Conservation (phyloP, 2,797 vertebrate genomes). For the Enteromius radiatus region DNA sequence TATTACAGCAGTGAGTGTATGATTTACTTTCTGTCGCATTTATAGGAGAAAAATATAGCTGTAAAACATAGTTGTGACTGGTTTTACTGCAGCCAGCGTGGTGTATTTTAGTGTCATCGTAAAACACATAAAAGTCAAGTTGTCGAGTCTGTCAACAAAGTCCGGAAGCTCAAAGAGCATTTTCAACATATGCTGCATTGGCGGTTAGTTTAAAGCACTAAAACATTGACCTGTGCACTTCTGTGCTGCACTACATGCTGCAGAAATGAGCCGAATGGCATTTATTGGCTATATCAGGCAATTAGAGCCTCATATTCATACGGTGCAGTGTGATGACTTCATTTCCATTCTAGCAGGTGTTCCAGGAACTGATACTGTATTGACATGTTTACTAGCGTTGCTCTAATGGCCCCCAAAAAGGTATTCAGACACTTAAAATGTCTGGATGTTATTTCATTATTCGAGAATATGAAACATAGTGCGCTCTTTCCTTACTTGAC, state of each 20-base stretch:
- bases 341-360: constrained; percentile 37
- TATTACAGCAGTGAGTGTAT: not conserved
- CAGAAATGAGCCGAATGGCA: not conserved
- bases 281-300: constrained; percentile 19
- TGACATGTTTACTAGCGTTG: constrained; percentile 43
- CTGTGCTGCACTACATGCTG: not conserved
- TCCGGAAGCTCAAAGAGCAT: not conserved
- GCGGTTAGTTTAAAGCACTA: not conserved
- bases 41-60: not conserved
- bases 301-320: constrained; percentile 16
- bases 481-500: not conserved
- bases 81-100: not conserved
- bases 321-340: constrained; percentile 34
- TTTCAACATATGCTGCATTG: not conserved
- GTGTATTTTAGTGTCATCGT: constrained; percentile 16
- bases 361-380: constrained; percentile 49
- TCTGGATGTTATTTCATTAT: not conserved
- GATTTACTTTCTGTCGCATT: not conserved
- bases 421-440: constrained; percentile 1
- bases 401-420: constrained; percentile 12
- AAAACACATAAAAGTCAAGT: constrained; percentile 38
- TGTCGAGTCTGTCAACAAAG: constrained; percentile 7
- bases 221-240: not conserved
- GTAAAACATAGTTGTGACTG: not conserved
- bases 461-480: not conserved